These are phyloP conservation scores for Motacilla tschutschensis DNA, from an alignment of 2,113 vertebrate species.

Conservation along the genomic window DNA sequence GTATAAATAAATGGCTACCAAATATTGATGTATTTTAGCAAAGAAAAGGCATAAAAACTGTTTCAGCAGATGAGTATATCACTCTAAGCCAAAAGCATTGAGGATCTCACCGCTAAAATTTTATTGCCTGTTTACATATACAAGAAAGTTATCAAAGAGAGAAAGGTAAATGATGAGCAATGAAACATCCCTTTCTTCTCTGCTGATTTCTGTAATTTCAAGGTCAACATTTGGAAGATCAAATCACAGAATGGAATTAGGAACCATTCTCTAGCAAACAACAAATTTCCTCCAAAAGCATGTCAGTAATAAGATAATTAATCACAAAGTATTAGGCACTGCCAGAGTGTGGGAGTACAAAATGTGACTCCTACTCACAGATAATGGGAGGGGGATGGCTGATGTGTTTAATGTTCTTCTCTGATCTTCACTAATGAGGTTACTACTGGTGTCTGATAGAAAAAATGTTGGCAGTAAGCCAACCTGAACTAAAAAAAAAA, in stretches of 20 bases:
- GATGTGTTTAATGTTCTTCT: neutral
- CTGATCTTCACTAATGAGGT: neutral
- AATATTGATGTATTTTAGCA: neutral
- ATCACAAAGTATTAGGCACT: neutral
- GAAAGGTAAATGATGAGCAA: neutral
- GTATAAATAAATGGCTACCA: neutral
- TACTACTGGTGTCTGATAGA: neutral
- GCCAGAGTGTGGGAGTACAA: neutral
- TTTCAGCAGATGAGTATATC: neutral
- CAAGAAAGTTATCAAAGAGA: neutral
- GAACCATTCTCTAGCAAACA: neutral
- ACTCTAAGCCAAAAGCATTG: neutral
- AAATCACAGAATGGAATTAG: neutral
- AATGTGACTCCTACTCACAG: neutral
- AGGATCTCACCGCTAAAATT: neutral
- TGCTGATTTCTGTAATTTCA: neutral
- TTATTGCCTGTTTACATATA: neutral
- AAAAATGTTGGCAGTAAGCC: neutral
- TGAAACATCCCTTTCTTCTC: neutral
- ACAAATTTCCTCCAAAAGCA: neutral
- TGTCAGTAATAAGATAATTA: neutral
- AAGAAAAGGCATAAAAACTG: neutral
- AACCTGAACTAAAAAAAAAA: neutral
- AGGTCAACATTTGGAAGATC: neutral
- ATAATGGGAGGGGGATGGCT: neutral